Conservation (phyloP, 2,888 invertebrate species). For the Seira ritae region DNA sequence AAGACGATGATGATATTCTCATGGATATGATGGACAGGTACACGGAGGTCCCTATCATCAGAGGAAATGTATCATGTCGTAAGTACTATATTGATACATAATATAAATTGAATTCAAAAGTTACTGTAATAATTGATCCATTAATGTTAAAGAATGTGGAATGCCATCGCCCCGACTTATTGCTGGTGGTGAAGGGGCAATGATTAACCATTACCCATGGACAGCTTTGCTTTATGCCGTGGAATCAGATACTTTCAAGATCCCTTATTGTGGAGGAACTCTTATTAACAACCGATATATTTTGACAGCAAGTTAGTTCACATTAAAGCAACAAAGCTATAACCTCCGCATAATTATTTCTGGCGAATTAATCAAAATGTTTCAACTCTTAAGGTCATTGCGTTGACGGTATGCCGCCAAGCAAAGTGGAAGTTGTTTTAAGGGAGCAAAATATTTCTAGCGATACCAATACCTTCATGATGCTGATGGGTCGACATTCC, state of each 20-base stretch:
- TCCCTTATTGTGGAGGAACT: slow-evolving; percentile 57
- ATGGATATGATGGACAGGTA: slow-evolving; percentile 42
- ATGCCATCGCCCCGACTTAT: neutral
- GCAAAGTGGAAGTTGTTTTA: slow-evolving; percentile 66
- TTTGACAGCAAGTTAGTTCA: slow-evolving; percentile 66
- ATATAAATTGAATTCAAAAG: slow-evolving; percentile 23
- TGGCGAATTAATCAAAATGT: no score
- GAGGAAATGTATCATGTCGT: slow-evolving; percentile 7
- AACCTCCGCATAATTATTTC: no score
- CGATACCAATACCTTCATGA: slow-evolving; percentile 29
- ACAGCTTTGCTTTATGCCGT: slow-evolving; percentile 53
- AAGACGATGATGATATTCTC: slow-evolving; percentile 1
- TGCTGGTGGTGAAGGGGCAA: slow-evolving; percentile 52
- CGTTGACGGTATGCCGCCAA: slow-evolving; percentile 64
- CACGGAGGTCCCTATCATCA: slow-evolving; percentile 27
- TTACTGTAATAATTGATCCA: neutral
- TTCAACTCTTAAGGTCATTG: slow-evolving; percentile 68
- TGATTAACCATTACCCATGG: slow-evolving; percentile 69
- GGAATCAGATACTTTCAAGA: slow-evolving; percentile 38
- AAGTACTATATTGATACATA: neutral
- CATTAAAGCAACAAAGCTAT: no score
- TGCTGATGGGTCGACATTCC: neutral
- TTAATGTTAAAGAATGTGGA: slow-evolving; percentile 22
- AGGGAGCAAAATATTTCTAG: slow-evolving; percentile 65
- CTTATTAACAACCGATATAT: slow-evolving; percentile 67